Evolutionary conservation across 2,888 invertebrate species (phyloP).

Genomic region (Agrilus mali): DNA sequence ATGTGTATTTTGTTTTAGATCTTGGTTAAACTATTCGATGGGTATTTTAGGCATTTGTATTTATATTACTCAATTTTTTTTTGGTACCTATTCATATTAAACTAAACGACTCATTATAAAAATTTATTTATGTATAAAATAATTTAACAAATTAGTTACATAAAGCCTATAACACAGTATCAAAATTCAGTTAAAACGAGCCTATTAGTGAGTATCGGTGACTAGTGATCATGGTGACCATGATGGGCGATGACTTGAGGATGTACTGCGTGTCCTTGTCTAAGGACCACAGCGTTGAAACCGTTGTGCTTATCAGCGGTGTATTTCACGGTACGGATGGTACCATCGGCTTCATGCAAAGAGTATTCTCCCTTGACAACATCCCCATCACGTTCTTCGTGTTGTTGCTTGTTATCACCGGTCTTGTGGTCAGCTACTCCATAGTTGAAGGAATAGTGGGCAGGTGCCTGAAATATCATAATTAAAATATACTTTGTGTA

Average conservation of each 20-base stretch:
- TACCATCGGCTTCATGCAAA: slow-evolving; percentile 38
- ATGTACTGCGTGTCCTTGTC: slow-evolving; percentile 46
- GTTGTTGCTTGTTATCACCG: slow-evolving; percentile 43
- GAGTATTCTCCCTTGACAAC: slow-evolving; percentile 38
- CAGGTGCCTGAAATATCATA: slow-evolving; percentile 40
- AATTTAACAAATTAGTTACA: too few relatives aligned
- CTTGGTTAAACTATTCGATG: too few relatives aligned
- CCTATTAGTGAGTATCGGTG: too few relatives aligned
- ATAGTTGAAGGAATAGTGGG: slow-evolving; percentile 45
- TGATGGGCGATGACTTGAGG: slow-evolving; percentile 20
- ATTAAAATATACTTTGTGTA: slow-evolving; percentile 3
- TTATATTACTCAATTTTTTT: too few relatives aligned
- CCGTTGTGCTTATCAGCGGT: slow-evolving; percentile 45
- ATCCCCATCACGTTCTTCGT: slow-evolving; percentile 41
- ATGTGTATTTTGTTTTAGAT: too few relatives aligned
- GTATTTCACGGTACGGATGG: slow-evolving; percentile 39
- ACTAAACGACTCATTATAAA: too few relatives aligned
- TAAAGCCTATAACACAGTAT: too few relatives aligned
- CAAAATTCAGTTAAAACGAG: too few relatives aligned
- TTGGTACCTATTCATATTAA: too few relatives aligned
- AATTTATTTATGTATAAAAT: too few relatives aligned
- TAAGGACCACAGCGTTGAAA: slow-evolving; percentile 32
- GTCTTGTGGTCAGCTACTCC: slow-evolving; percentile 45
- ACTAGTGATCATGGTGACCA: too few relatives aligned
- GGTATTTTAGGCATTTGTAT: too few relatives aligned